phyloP scores from a whole-genome alignment of 2,797 vertebrate genomes.

The Tangara arthus region DNA sequence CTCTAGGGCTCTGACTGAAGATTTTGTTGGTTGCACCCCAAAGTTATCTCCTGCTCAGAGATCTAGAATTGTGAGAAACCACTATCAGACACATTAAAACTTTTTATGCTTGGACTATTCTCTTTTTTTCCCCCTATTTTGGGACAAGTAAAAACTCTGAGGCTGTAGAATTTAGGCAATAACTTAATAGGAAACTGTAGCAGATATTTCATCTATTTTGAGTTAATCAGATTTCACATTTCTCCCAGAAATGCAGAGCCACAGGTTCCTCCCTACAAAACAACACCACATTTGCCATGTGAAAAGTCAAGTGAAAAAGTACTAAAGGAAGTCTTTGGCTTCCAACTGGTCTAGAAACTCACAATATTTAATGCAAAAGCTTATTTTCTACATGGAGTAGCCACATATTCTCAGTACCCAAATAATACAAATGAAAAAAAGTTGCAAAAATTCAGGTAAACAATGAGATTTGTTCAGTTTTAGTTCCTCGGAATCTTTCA shows the following conservation, averaged over 20 bases:
- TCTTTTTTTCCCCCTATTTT: rapidly evolving
- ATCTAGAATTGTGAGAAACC: neutral
- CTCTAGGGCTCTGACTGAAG: neutral
- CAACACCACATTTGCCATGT: neutral
- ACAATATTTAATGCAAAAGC: neutral
- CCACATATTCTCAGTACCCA: conserved; percentile 26
- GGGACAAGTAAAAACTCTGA: neutral
- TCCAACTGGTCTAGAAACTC: neutral
- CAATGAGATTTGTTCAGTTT: conserved; percentile 28
- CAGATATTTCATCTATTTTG: neutral
- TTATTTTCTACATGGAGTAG: neutral
- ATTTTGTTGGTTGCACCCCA: neutral
- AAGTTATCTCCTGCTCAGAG: neutral
- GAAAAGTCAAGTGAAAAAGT: neutral
- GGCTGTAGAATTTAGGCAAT: neutral
- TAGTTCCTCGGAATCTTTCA: conserved; percentile 37
- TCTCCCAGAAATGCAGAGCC: neutral
- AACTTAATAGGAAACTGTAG: neutral
- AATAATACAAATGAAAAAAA: conserved; percentile 41
- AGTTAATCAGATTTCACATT: neutral
- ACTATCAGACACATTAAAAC: neutral
- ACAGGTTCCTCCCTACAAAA: neutral
- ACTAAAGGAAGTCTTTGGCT: neutral
- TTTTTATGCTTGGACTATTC: neutral
- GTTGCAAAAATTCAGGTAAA: conserved; percentile 1